Evolutionary conservation across 2,797 vertebrate species (phyloP).

Genomic region (Allochrocebus solatus): DNA sequence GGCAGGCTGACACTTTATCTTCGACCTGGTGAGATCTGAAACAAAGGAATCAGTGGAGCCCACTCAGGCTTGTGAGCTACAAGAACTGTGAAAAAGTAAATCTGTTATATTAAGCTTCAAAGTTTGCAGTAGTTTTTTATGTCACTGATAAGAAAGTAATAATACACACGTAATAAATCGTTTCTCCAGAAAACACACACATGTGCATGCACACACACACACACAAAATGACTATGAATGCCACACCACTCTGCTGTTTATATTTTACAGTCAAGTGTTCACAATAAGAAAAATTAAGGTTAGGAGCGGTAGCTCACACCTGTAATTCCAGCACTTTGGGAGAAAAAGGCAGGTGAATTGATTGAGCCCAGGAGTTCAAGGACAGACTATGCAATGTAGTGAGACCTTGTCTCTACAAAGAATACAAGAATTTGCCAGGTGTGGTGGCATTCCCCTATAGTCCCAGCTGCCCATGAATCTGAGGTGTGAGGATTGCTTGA

Average conservation of each 20-base stretch:
- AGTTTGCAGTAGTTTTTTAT: not conserved
- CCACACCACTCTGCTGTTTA: not conserved
- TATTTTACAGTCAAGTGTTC: not conserved
- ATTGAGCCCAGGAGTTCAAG: not conserved
- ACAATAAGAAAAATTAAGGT: not conserved
- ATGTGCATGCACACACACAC: not conserved
- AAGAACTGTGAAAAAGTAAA: not conserved
- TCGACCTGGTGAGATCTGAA: not conserved
- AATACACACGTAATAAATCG: not conserved
- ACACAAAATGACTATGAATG: not conserved
- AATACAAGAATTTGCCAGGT: not conserved
- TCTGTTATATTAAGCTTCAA: not conserved
- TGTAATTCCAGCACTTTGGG: not conserved
- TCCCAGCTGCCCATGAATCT: not conserved
- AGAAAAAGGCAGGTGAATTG: not conserved
- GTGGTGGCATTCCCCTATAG: not conserved
- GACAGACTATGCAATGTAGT: not conserved
- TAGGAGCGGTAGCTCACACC: not conserved
- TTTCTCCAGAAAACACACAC: not conserved
- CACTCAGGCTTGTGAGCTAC: not conserved
- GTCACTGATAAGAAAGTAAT: not conserved
- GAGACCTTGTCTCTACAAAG: not conserved
- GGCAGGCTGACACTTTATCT: not conserved
- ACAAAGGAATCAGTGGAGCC: not conserved
- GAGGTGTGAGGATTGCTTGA: not conserved